Evolutionary conservation across 2,888 invertebrate genomes (phyloP), one percentile per base, ranked within the genome.

Genomic region (Baccha elongata): DNA sequence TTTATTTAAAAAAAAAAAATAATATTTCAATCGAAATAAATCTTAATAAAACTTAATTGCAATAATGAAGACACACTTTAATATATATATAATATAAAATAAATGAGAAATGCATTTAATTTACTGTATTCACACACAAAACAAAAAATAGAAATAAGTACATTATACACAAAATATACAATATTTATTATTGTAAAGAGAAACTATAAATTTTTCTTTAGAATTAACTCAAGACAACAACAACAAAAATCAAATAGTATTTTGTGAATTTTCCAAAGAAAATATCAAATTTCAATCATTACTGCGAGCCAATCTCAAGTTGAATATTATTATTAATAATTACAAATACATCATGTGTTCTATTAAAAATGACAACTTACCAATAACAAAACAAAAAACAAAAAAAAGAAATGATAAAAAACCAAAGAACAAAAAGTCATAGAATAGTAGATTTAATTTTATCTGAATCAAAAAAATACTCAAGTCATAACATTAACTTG

Each of bases 91-190:
- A 46, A 64, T 15, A 40, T 11, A 78, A 29, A 46, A 13, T 15
- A 75, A 44, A 76, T 10, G 44, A 69, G 17, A 40, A 76, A 68
- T 60, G 72, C 72, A 72, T 83, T 83, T 78, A 78, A 55, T 83
- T 83, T 78, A 83, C 68, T 52, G 67, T 55, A 72, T 40, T 65
- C 64, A 64, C 35, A 37, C 13, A 17, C 37, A 29, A 2, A 21
- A 32, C 32, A 15, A 46, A 11, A 44, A 35, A 55, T 62, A 67
- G 50, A 53, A 40, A 42, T 48, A 76, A 35, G 35, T 60, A 42
- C 26, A 42, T 42, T 37, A n/a, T n/a, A n/a, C n/a, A n/a, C n/a
- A n/a, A 17, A 42, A 17, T 29, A 13, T 60, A 60, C 40, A 35
- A 75, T 74, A 71, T 75, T 60, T 52, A 46, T n/a, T 48, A 50